These are phyloP conservation scores for Nycticryphes semicollaris DNA, from an alignment of 2,113 vertebrate genomes.

Conservation along the genomic window DNA sequence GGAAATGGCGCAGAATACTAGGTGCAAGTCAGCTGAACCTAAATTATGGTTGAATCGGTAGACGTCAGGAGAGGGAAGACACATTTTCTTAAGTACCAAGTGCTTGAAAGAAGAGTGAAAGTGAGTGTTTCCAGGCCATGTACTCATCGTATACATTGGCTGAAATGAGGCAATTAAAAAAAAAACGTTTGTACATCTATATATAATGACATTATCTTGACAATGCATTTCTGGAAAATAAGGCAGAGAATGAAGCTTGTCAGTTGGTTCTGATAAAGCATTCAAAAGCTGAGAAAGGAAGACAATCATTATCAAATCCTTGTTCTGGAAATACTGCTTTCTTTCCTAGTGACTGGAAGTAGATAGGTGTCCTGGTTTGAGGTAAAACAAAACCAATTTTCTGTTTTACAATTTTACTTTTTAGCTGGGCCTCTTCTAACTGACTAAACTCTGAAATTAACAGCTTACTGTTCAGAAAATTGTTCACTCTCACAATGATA, in stretches of 20 bases:
- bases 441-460: no score
- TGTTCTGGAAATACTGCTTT: neutral
- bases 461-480: no score
- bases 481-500: no score
- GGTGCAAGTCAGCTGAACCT: neutral
- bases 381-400: no score
- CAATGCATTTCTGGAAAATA: neutral
- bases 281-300: neutral
- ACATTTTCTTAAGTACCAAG: neutral
- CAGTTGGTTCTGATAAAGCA: neutral
- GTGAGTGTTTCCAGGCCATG: neutral
- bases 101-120: constrained; percentile 17
- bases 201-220: neutral
- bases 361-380: neutral
- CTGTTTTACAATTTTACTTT: no score
- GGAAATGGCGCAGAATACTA: neutral
- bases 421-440: no score
- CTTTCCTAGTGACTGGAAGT: neutral
- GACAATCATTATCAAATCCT: neutral
- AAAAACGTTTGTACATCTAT: neutral
- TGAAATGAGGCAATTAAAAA: neutral
- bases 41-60: neutral
- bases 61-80: neutral
- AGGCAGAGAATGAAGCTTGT: neutral
- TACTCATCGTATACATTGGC: neutral